Percentiles rank a stretch among this genome's conserved stretches.
Conservation (phyloP, 2,113 vertebrate species). For the Corythornis madagascariensis region DNA sequence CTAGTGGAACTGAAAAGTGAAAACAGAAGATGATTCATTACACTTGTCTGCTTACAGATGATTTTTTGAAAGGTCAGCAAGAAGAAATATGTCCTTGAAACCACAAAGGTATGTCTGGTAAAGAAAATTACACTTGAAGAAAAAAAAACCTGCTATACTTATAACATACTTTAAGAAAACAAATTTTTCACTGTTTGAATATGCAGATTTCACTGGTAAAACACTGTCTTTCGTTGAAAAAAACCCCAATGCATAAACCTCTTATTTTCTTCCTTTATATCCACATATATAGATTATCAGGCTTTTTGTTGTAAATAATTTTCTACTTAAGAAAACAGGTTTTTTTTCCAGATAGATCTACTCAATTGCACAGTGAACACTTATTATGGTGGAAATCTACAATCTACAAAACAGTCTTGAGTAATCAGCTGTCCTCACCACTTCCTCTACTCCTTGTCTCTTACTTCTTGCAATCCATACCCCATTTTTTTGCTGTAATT, state of each 20-base stretch:
- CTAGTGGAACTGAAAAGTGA: slow-evolving; percentile 6
- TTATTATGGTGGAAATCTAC: background rate
- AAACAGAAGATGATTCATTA: slow-evolving; percentile 48
- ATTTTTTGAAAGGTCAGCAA: slow-evolving; percentile 35
- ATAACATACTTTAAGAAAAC: background rate
- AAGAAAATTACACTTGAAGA: background rate
- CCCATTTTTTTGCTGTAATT: background rate
- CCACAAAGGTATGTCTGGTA: background rate
- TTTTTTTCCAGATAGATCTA: background rate
- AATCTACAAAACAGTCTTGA: background rate
- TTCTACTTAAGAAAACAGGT: background rate
- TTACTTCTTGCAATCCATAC: background rate
- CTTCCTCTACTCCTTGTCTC: background rate
- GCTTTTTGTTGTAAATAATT: background rate
- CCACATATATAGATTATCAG: background rate
- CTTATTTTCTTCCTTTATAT: background rate
- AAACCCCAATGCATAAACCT: background rate
- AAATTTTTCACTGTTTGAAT: background rate
- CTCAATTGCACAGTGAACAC: background rate
- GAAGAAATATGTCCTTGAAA: slow-evolving; percentile 19
- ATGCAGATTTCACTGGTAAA: background rate
- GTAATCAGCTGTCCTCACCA: background rate
- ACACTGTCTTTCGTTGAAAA: background rate
- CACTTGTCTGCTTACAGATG: background rate
- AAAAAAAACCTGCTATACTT: background rate